Conservation (phyloP, 2,797 vertebrate species). For the Hybognathus amarus region DNA sequence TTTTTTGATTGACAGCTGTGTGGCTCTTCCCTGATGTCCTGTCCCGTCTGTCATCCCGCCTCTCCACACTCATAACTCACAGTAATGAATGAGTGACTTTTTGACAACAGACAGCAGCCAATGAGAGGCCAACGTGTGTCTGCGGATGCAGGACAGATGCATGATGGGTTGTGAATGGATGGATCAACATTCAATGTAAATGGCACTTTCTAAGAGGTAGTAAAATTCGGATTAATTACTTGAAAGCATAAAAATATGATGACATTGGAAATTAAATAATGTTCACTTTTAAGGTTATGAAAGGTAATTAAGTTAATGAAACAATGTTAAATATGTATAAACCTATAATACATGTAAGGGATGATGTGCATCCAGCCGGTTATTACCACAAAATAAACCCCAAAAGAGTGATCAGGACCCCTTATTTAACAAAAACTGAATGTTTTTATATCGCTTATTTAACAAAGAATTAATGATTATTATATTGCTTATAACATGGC, state of each 20-base stretch:
- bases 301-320: neutral
- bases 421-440: neutral
- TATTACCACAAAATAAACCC: neutral
- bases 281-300: neutral
- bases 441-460: neutral
- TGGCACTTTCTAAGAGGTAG: neutral
- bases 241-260: neutral
- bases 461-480: too few species aligned
- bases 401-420: neutral
- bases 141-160: constrained; percentile 27
- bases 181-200: neutral
- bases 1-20: constrained; percentile 69
- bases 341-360: neutral
- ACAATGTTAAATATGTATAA: neutral
- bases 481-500: neutral
- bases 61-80: constrained; percentile 50
- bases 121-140: constrained; percentile 55
- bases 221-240: neutral
- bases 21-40: constrained; percentile 32
- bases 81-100: constrained; percentile 60
- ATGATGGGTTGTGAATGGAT: constrained; percentile 46
- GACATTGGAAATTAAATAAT: neutral
- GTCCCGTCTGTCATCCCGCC: constrained; percentile 43
- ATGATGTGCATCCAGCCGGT: neutral
- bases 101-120: constrained; percentile 30